phyloP scores from a whole-genome alignment of 2,888 invertebrate genomes.

The Unio delphinus region DNA sequence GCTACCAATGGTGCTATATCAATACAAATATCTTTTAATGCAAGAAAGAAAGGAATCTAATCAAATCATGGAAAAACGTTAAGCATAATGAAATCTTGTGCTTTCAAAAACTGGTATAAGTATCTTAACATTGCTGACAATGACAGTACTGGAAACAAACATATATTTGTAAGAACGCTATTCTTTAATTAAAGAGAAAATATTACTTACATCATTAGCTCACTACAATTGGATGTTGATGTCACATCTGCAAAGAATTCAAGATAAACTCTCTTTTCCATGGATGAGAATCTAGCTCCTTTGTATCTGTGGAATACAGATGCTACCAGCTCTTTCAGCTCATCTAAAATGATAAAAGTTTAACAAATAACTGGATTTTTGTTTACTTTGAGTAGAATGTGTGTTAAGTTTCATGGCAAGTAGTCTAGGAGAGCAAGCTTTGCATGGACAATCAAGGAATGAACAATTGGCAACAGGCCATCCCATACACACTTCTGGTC shows the following conservation, averaged over 20 bases:
- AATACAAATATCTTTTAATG: too few species aligned
- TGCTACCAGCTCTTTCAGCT: constrained; percentile 19
- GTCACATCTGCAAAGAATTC: constrained; percentile 35
- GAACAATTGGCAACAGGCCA: too few species aligned
- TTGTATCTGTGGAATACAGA: constrained; percentile 28
- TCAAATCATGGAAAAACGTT: too few species aligned
- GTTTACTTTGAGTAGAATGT: too few species aligned
- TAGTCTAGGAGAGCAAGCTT: too few species aligned
- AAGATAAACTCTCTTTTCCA: constrained; percentile 37
- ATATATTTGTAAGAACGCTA: background rate
- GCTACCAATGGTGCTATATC: too few species aligned
- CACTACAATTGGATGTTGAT: constrained; percentile 7
- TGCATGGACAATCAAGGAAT: too few species aligned
- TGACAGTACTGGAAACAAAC: background rate
- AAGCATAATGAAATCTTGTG: too few species aligned
- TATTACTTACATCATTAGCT: constrained; percentile 7
- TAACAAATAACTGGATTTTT: background rate
- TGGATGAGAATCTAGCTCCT: constrained; percentile 30
- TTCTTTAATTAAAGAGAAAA: background rate
- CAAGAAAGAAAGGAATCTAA: too few species aligned
- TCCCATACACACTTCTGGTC: too few species aligned
- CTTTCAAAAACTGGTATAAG: background rate
- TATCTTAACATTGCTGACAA: background rate
- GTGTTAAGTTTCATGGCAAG: too few species aligned
- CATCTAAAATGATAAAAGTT: constrained; percentile 10